A percentile compares a stretch with the other conserved stretches of the same genome.
Conservation (phyloP, 2,797 vertebrate genomes). For the Iguana delicatissima region DNA sequence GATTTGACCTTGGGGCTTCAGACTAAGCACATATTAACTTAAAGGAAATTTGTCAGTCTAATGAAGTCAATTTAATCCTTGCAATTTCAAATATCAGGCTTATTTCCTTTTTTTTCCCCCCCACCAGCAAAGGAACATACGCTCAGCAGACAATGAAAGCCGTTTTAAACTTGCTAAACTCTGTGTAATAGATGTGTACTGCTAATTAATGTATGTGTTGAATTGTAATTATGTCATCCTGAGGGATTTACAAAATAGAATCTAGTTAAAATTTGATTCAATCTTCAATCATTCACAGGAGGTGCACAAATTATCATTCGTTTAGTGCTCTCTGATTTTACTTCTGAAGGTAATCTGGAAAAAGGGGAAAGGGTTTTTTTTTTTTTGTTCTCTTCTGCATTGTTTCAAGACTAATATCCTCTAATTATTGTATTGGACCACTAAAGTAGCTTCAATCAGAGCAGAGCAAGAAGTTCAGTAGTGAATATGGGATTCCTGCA, state of each 20-base stretch:
- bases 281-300: constrained; percentile 82
- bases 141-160: constrained; percentile 70
- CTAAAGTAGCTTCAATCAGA: constrained; percentile 65
- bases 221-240: constrained; percentile 93
- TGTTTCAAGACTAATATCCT: constrained; percentile 77
- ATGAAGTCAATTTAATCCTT: constrained; percentile 50
- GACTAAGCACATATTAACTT: constrained; percentile 32
- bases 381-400: constrained; percentile 78
- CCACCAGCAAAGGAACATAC: constrained; percentile 56
- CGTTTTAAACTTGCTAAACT: constrained; percentile 74
- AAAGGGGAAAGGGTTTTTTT: constrained; percentile 62
- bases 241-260: constrained; percentile 87
- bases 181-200: constrained; percentile 78
- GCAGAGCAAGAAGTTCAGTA: neutral
- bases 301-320: constrained; percentile 80
- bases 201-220: constrained; percentile 93
- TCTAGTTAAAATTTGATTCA: constrained; percentile 90
- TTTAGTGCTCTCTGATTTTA: constrained; percentile 76
- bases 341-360: constrained; percentile 79
- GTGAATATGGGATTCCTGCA: neutral
- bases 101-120: constrained; percentile 46
- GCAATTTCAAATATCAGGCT: constrained; percentile 56
- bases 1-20: constrained; percentile 40
- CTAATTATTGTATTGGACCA: constrained; percentile 73
- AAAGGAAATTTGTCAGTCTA: constrained; percentile 53